Evolutionary conservation across 2,113 vertebrate genomes (phyloP), one percentile per base, ranked within the genome.

Genomic region (Stegastes partitus): DNA sequence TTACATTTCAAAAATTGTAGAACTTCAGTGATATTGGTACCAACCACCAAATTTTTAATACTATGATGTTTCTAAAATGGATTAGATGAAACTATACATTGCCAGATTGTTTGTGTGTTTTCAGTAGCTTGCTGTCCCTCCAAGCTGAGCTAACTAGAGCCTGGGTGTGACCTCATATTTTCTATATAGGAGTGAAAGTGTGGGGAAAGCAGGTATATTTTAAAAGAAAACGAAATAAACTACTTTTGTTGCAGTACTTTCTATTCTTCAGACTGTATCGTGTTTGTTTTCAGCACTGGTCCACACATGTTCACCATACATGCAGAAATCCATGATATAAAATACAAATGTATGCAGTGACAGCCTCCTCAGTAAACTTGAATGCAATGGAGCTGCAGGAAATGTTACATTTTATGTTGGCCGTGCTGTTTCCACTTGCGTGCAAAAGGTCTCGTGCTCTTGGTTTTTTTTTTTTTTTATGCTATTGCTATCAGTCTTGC

Each of bases 401-500:
- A 71, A 68, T 50, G 61, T 77, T 55, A 74, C 22, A 68, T 74
- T 77, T 49, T 37, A 21, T 62, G 55, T 63, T 26, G 63, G 72
- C 34, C 12, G 5, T 23, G 11, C 22, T n/a, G 23, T 25, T 67
- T 79, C 57, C 58, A 57, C 54, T 55, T 26, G 6, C 75, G 65
- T 70, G 77, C 44, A 47, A 82, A 53, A 64, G 55, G 58, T 61
- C 67, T 68, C 59, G 45, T 37, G 57, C 45, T 42, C 58, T 62
- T 68, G 39, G 49, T 25, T 4, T 47, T 47, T 14, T 56, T 50
- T 54, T 28, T 53, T 70, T 75, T 77, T 64, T 65, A 79, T 78
- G 73, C 66, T 67, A 34, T 64, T 78, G 54, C 81, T 67, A 77
- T 79, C 81, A 61, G 47, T 50, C 59, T 57, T 53, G 68, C 75